Base-by-base conservation (phyloP, 2,888 invertebrate genomes). In the Acronicta leporina region DNA sequence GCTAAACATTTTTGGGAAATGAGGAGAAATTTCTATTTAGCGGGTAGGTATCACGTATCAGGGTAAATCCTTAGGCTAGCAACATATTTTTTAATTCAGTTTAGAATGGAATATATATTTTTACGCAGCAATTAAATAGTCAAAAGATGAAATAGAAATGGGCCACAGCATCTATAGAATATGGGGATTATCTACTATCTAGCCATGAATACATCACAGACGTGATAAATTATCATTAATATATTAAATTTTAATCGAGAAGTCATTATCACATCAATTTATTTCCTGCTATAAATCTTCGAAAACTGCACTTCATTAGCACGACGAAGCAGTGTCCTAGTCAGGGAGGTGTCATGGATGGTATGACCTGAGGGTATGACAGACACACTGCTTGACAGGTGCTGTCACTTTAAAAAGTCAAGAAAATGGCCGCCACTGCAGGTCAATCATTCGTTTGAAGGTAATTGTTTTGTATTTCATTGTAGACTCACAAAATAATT, bases 291-390 rank as follows among this genome's bases (percentile, higher is more conserved):
- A 63, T 56, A 48, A 64, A 58, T 64, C 47, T 14, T 30, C 25
- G 25, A 50, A 56, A 70, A 67, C 46, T 63, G 61, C 58, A 70
- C 62, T 67, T 51, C 42, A 67, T 73, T 63, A 63, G 25, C 42
- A 35, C 30, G 16, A 51, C 40, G 45, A 63, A 75, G 38, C 14
- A 41, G 14, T 57, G 16, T 46, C 33, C 46, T 45, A 56, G 47
- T 56, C 58, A 15, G 25, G 40, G 51, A 14, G 25, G 49, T 46
- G 61, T 59, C 72, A 55, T 59, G 71, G 59, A 74, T 65, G 60
- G 53, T 57, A 63, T 70, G 70, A 67, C 42, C 51, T 52, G 46
- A 56, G 62, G 62, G 51, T 47, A 65, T 50, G 59, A 58, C 53
- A 42, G 55, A 33, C 46, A 68, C 49, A 65, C 48, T 56, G 8